A percentile compares a stretch with the other conserved stretches of the same genome.
Conservation (phyloP, 2,113 vertebrate genomes). For the Cyprinodon variegatus region DNA sequence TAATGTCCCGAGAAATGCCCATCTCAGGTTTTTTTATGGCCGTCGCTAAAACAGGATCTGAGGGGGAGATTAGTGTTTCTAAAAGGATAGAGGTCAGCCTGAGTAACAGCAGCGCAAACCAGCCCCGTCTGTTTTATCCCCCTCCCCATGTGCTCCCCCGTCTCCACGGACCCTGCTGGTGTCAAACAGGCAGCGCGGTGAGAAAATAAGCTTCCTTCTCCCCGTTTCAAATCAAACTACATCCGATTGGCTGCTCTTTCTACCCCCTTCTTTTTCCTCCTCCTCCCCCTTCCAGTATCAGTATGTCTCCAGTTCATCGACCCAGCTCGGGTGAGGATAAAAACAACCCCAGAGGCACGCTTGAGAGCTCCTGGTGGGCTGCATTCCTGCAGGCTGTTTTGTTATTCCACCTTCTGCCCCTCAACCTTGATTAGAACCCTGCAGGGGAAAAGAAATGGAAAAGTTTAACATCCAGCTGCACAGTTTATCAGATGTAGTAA, state of each 20-base stretch:
- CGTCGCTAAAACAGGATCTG: slow-evolving; percentile 53
- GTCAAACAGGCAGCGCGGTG: slow-evolving; percentile 23
- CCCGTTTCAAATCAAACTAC: slow-evolving; percentile 3
- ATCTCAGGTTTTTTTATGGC: slow-evolving; percentile 50
- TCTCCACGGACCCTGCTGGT: not conserved
- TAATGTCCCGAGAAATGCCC: slow-evolving; percentile 29
- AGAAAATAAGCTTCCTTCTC: slow-evolving; percentile 32
- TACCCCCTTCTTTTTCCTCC: not conserved
- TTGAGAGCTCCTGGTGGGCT: slow-evolving; percentile 28
- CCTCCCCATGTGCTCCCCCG: slow-evolving; percentile 7
- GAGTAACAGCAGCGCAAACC: slow-evolving; percentile 13
- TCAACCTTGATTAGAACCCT: slow-evolving; percentile 50
- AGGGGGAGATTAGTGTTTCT: slow-evolving; percentile 69
- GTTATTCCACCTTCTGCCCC: slow-evolving; percentile 45
- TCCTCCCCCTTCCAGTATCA: not conserved
- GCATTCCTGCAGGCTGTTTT: slow-evolving; percentile 51
- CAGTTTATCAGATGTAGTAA: slow-evolving; percentile 3
- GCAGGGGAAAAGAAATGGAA: slow-evolving; percentile 33
- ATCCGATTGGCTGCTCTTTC: slow-evolving; percentile 25
- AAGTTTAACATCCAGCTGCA: slow-evolving; percentile 6
- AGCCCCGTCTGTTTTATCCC: slow-evolving; percentile 9
- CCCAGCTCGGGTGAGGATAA: slow-evolving; percentile 19
- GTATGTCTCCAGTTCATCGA: slow-evolving; percentile 44
- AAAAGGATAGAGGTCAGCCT: slow-evolving; percentile 36
- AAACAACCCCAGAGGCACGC: slow-evolving; percentile 31